Evolutionary conservation across 2,113 vertebrate species (phyloP).

Genomic region (Gallinago paraguaiae): DNA sequence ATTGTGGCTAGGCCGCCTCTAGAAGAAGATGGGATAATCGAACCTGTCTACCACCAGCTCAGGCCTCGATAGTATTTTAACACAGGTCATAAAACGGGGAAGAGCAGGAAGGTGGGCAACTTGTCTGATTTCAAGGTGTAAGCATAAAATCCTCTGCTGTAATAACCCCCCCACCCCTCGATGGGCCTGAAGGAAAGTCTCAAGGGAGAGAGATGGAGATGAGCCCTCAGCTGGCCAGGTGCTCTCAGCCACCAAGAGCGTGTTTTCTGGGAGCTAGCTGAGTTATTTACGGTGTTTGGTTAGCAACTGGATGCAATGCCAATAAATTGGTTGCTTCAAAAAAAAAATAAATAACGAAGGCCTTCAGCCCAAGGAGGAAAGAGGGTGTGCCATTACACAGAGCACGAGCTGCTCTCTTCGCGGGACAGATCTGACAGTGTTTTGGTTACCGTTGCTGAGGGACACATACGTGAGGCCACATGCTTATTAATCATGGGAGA

Average conservation of each 20-base stretch:
- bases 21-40: neutral
- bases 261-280: neutral
- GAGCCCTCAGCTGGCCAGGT: neutral
- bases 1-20: neutral
- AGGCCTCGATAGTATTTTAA: neutral
- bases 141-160: neutral
- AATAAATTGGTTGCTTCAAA: neutral
- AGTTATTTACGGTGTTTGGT: neutral
- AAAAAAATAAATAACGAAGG: neutral
- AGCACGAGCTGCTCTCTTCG: neutral
- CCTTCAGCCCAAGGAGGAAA: neutral
- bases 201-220: neutral
- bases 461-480: neutral
- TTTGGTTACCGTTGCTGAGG: neutral
- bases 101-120: neutral
- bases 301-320: neutral
- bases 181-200: neutral
- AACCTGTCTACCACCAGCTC: neutral
- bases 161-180: fast-evolving
- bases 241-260: fast-evolving
- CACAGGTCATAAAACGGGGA: neutral
- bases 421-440: neutral
- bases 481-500: neutral
- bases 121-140: neutral
- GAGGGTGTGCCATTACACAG: neutral